Evolutionary conservation across 1,140 invertebrate genomes (phyloP).

Genomic region (Battus philenor): DNA sequence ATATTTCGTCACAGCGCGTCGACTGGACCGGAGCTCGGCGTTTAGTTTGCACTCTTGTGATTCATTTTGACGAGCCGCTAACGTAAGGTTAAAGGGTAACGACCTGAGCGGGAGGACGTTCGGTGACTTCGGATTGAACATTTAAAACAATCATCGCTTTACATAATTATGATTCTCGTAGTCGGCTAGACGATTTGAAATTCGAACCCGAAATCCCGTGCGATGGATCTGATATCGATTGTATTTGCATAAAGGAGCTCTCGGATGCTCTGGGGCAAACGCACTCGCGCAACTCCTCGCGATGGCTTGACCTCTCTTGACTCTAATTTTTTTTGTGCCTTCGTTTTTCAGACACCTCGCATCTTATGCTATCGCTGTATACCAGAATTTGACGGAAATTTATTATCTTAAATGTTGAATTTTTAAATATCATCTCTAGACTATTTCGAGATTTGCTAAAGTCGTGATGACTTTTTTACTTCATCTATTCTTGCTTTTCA

Average conservation of each 20-base stretch:
- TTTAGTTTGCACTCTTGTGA: constrained; percentile 19
- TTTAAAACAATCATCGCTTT: constrained; percentile 24
- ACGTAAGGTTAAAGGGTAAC: constrained; percentile 42
- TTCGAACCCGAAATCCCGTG: constrained; percentile 11
- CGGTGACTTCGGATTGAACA: constrained; percentile 31
- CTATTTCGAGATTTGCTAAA: no score
- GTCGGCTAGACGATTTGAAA: constrained; percentile 9
- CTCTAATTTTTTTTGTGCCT: no score
- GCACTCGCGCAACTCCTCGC: no score
- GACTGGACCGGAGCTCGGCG: constrained; percentile 24
- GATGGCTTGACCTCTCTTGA: not conserved
- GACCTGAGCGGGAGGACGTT: constrained; percentile 34
- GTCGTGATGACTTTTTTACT: no score
- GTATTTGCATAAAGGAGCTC: constrained; percentile 4
- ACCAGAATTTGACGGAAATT: no score
- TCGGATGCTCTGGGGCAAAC: no score
- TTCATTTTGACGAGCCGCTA: constrained; percentile 22
- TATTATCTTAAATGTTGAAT: no score
- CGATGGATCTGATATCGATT: constrained; percentile 5
- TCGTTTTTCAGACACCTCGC: no score
- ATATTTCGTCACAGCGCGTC: constrained; percentile 36
- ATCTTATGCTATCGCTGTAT: no score
- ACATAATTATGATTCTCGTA: constrained; percentile 9
- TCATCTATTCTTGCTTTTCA: no score
- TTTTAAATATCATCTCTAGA: no score